phyloP scores from a whole-genome alignment of 2,113 vertebrate species.

The Parus major region DNA sequence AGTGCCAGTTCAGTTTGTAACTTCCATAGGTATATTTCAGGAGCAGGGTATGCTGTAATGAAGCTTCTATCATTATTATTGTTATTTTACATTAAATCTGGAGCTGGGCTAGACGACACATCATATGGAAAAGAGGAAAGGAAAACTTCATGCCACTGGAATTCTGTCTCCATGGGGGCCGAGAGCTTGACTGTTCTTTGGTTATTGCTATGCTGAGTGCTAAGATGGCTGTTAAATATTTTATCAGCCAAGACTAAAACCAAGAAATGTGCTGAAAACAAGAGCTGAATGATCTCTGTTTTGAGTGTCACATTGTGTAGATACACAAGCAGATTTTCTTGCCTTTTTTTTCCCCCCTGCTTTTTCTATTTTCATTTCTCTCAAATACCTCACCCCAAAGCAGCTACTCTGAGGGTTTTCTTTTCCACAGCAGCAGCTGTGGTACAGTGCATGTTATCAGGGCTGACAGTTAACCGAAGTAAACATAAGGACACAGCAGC shows the following conservation, averaged over 20 bases:
- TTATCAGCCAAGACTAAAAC: conserved; percentile 41
- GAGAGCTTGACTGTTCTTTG: background rate
- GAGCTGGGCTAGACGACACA: background rate
- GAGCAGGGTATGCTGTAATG: background rate
- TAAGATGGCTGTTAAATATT: conserved; percentile 65
- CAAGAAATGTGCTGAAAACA: conserved; percentile 19
- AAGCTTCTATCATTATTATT: background rate
- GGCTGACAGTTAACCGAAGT: conserved; percentile 60
- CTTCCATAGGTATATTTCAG: background rate
- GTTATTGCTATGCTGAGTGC: conserved; percentile 32
- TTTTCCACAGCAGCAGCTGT: conserved; percentile 11
- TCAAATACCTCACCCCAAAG: background rate
- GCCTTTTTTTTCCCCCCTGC: rapidly evolving
- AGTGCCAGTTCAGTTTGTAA: background rate
- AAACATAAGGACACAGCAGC: conserved; percentile 55
- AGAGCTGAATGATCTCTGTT: background rate
- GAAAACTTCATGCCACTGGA: conserved; percentile 9
- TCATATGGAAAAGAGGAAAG: background rate
- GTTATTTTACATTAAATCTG: background rate
- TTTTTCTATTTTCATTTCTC: background rate
- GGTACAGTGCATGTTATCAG: conserved; percentile 3
- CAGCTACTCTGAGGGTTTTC: conserved; percentile 8
- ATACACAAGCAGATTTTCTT: background rate
- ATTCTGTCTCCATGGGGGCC: background rate
- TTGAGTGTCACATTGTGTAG: background rate